These are phyloP conservation scores for Hydropotes inermis DNA, from an alignment of 2,113 vertebrate genomes.

Conservation along the genomic window DNA sequence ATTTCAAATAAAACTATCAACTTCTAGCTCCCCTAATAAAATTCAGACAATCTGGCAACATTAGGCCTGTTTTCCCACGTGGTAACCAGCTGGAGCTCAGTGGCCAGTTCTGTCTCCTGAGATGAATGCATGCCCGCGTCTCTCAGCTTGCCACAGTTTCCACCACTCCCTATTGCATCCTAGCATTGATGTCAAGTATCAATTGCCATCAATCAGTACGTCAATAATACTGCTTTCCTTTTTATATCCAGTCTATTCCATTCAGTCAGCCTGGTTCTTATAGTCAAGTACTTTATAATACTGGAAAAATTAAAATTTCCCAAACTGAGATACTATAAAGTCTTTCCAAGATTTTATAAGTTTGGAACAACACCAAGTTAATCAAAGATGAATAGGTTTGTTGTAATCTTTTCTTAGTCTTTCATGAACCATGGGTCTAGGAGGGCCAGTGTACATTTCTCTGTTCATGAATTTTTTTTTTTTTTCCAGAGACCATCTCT, in stretches of 20 bases:
- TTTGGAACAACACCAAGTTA: background rate
- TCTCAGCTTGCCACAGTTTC: background rate
- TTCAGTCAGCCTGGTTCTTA: background rate
- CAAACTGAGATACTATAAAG: background rate
- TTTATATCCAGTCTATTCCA: background rate
- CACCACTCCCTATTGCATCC: background rate
- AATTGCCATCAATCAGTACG: background rate
- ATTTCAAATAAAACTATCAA: background rate
- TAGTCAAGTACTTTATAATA: background rate
- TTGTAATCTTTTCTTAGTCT: background rate
- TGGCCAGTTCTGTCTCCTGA: background rate
- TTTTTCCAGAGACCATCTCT: background rate
- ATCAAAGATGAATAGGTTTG: background rate
- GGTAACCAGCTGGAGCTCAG: background rate
- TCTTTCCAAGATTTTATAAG: background rate
- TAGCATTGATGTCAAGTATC: background rate
- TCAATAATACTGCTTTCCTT: background rate
- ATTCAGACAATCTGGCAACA: background rate
- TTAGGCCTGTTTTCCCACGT: background rate
- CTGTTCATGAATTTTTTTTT: background rate
- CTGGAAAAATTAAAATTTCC: background rate
- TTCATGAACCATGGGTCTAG: background rate
- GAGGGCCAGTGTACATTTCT: background rate
- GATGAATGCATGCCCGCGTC: rapidly evolving
- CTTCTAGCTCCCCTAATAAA: background rate